phyloP scores from a whole-genome alignment of 2,888 invertebrate genomes.

The Tortricodes alternella region DNA sequence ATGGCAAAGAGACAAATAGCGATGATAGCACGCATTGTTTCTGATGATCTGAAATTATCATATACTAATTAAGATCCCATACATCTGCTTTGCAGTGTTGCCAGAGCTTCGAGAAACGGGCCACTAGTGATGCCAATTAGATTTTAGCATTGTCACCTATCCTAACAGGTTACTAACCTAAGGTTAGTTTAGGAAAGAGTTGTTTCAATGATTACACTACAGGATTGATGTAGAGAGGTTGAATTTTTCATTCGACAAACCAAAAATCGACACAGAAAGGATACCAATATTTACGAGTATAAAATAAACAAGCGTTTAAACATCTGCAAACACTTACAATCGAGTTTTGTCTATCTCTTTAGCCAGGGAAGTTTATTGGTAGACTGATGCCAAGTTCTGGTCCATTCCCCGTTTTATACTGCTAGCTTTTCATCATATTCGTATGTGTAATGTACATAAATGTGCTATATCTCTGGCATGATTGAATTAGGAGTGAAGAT shows the following conservation, averaged over 20 bases:
- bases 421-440: background rate
- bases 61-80: too few species aligned
- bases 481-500: conserved; percentile 17
- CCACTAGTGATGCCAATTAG: too few species aligned
- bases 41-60: too few species aligned
- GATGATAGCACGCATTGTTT: conserved; percentile 39
- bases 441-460: background rate
- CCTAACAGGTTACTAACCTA: too few species aligned
- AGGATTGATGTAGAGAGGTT: too few species aligned
- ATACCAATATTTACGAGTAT: too few species aligned
- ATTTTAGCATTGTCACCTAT: too few species aligned
- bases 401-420: conserved; percentile 16
- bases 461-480: background rate
- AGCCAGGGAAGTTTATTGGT: background rate
- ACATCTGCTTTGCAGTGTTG: too few species aligned
- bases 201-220: too few species aligned
- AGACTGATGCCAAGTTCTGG: conserved; percentile 36
- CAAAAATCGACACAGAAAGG: too few species aligned
- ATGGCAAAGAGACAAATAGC: conserved; percentile 58
- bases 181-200: too few species aligned
- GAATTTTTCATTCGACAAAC: background rate
- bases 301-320: background rate
- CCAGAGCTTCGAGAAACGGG: too few species aligned
- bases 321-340: background rate
- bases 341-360: background rate